Evolutionary conservation across 2,888 invertebrate genomes (phyloP), one percentile per base, ranked within the genome.

Genomic region (Apodemia mormo): DNA sequence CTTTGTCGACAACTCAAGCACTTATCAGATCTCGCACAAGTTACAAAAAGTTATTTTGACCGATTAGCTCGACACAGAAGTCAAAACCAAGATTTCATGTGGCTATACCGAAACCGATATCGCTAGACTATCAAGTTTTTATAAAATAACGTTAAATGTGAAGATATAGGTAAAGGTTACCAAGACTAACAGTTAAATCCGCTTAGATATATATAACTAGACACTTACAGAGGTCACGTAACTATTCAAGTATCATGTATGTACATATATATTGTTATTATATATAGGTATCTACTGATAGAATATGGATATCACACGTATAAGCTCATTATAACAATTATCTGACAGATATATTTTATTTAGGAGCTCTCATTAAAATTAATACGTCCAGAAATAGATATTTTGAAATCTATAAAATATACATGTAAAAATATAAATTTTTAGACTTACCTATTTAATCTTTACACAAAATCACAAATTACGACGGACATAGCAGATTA

Each of bases 401-500:
- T 30, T 61, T 33, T 5, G 61, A 12, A 30, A 33, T 2, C 2
- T 12, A 61, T 14, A 61, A 33, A 56, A 4, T 33, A 61, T 30
- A 33, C 33, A 5, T 61, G 12, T 5, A 12, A 58, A 61, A 61
- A 61, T 30, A 33, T 33, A 14, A 3, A 33, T 61, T 61, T 30
- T 61, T 33, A 1, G 5, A 65, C 68, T 68, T 14, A 65, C 68
- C 65, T 65, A 61, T 8, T 40, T 30, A 30, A 40, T 29, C 22
- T 52, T 65, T 68, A 68, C 54, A 54, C 54, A 65, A 65, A 37
- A 65, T 40, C 58, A 70, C 70, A 65, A 45, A 22, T 66, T 56
- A 45, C 68, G 61, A 61, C 33, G 69, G 52, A 68, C 68, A 69
- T 69, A 49, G 52, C 61, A 70, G 68, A 43, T 56, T 37, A 12